Base-by-base conservation (phyloP, 2,888 invertebrate species). In the Eumerus sabulonum region DNA sequence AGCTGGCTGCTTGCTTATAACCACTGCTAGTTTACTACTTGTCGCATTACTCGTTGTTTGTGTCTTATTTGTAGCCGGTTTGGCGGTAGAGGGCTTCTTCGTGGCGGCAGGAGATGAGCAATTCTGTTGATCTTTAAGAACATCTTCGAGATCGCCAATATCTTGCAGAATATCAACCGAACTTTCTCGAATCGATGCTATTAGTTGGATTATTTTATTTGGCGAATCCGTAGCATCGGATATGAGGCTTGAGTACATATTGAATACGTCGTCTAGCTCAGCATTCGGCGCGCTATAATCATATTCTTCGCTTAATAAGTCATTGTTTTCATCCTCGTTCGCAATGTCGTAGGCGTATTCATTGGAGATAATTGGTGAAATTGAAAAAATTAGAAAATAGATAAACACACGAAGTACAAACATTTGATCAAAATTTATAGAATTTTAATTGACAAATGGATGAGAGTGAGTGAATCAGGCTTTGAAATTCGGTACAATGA, bases 151-250 rank as follows among this genome's bases (percentile, higher is more conserved):
- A 45, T 79, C 73, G 0, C 68, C 68, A 1, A 79, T 45, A 18
- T 74, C 63, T 44, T 79, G 63, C 2, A 79, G 18, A 18, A 79
- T 74, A 35, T 79, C 60, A 45, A 64, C 67, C 11, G 79, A 42
- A 40, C 51, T 64, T 11, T 79, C 79, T 4, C 79, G 59, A 1
- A 79, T 60, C 0, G 79, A 79, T 9, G 48, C 11, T 38, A 79
- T 73, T 0, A 79, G 38, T 1, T 50, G 9, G 13, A 51, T 50
- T 12, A 62, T 45, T 51, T 18, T 72, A 19, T 16, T 59, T 17
- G 9, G 1, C 7, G 40, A 9, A 12, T 48, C 19, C 7, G 3
- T 12, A 7, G 11, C 44, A 12, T 54, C 57, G 27, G 27, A 7
- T 2, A 27, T 2, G 27, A 27, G 27, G 27, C 7, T 27, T 13